phyloP scores from a whole-genome alignment of 2,888 invertebrate species.

The Didymodactylos carnosus region DNA sequence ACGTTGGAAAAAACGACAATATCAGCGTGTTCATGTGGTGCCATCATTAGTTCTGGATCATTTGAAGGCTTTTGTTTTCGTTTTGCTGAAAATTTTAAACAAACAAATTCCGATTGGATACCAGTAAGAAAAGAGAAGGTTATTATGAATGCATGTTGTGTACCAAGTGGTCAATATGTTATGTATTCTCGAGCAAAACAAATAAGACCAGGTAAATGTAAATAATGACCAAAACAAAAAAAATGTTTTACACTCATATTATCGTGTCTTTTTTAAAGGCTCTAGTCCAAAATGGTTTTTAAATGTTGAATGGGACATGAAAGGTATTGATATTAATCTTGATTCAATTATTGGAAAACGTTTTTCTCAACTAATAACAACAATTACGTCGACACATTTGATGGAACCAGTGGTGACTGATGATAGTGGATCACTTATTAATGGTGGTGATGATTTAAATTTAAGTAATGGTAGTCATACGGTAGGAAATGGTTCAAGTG shows the following conservation, averaged over 20 bases:
- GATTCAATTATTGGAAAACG: constrained; percentile 90
- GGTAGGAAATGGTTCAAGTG: background rate
- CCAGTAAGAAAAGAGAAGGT: constrained; percentile 47
- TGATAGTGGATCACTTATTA: too few species aligned
- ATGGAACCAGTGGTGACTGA: background rate
- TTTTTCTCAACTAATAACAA: constrained; percentile 74
- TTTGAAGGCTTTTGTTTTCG: constrained; percentile 48
- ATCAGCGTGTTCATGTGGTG: constrained; percentile 79
- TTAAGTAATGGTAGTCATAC: background rate
- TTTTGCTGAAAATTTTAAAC: constrained; percentile 91
- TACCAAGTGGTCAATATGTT: constrained; percentile 96
- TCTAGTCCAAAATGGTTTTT: constrained; percentile 71
- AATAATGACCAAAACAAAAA: too few species aligned
- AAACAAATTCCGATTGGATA: constrained; percentile 87
- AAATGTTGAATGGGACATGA: constrained; percentile 97
- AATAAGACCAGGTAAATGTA: too few species aligned
- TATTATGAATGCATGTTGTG: constrained; percentile 50
- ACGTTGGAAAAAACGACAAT: constrained; percentile 90
- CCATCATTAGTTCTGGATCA: constrained; percentile 66
- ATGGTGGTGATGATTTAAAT: background rate
- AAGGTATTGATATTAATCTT: constrained; percentile 85
- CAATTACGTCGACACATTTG: constrained; percentile 46
- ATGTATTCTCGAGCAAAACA: constrained; percentile 79
- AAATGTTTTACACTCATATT: too few species aligned
- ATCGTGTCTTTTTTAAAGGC: too few species aligned